A percentile compares a stretch with the other conserved stretches of the same genome.
Conservation (phyloP, 2,113 vertebrate species). For the Formicarius rufipectus region DNA sequence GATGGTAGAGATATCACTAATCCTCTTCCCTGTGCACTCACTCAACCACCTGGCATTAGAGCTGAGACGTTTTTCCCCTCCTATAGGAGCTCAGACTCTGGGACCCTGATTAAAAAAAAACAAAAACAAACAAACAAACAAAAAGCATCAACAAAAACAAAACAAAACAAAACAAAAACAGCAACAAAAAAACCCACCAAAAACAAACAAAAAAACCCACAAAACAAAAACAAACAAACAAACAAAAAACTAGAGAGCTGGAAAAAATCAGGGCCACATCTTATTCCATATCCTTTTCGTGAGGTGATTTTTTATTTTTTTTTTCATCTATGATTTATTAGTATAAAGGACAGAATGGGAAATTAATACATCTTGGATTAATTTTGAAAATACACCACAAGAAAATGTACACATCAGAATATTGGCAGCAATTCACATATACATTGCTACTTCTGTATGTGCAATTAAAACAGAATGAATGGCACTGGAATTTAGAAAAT, state of each 20-base stretch:
- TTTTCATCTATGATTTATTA: neutral
- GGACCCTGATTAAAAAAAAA: neutral
- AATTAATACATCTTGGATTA: neutral
- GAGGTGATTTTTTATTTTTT: neutral
- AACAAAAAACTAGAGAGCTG: rapidly evolving
- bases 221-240: too few species aligned
- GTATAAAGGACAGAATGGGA: neutral
- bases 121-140: too few species aligned
- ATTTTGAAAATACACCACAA: neutral
- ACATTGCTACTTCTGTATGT: neutral
- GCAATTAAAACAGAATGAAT: neutral
- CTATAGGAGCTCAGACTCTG: neutral
- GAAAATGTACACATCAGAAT: neutral
- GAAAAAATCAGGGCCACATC: neutral
- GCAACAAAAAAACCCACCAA: too few species aligned
- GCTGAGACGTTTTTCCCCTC: neutral
- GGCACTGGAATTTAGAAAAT: neutral
- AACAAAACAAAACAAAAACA: too few species aligned
- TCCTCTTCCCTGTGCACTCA: neutral
- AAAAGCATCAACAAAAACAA: too few species aligned
- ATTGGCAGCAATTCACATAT: neutral
- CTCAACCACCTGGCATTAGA: neutral
- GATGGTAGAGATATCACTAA: neutral
- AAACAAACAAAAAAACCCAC: too few species aligned
- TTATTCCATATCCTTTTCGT: neutral